Percentiles rank a stretch among this genome's conserved stretches.
Evolutionary conservation across 2,888 invertebrate genomes (phyloP).

Genomic region (Stenchaetothrips biformis): DNA sequence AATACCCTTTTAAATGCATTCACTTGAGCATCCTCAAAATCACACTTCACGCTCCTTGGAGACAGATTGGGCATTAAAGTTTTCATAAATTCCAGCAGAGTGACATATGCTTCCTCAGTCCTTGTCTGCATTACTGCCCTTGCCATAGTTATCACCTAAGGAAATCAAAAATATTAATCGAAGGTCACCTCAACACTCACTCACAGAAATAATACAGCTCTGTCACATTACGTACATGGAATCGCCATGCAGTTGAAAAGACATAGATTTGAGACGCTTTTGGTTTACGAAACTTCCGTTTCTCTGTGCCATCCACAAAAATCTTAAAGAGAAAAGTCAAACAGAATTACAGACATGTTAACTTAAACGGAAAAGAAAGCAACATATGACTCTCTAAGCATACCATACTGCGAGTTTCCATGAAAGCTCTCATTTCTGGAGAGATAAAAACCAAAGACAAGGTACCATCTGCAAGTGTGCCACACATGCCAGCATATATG

Average conservation of each 20-base stretch:
- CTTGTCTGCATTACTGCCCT: neutral
- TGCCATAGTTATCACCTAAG: neutral
- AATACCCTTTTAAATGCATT: neutral
- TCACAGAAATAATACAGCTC: neutral
- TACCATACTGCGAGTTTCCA: neutral
- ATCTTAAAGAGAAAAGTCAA: neutral
- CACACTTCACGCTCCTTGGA: neutral
- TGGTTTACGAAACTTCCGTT: neutral
- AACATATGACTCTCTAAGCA: neutral
- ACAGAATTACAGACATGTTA: neutral
- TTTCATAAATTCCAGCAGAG: neutral
- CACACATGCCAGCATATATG: neutral
- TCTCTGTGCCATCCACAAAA: neutral
- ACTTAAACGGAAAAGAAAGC: no score
- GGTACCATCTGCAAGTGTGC: neutral
- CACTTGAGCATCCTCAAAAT: neutral
- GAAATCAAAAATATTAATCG: neutral
- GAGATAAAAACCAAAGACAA: neutral
- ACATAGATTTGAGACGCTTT: neutral
- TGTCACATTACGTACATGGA: neutral
- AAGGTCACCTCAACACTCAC: neutral
- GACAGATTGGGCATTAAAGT: neutral
- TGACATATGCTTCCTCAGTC: neutral
- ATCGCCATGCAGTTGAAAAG: neutral
- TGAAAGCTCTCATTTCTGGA: neutral